Evolutionary conservation across 2,113 vertebrate genomes (phyloP), one percentile per base, ranked within the genome.

Genomic region (Mustela lutreola): DNA sequence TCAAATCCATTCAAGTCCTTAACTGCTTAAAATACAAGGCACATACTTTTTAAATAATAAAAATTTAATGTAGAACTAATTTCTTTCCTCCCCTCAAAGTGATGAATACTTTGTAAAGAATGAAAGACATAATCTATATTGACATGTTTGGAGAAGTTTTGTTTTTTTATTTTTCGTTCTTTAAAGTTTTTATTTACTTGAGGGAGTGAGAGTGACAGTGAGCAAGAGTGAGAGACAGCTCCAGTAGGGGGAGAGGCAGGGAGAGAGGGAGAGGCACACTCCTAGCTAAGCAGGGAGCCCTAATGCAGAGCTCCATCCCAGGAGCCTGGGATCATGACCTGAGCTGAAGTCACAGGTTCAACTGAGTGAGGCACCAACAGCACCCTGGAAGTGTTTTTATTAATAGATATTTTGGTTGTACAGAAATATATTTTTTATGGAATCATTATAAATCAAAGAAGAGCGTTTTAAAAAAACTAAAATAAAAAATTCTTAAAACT

Each of bases 11-110:
- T 92, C 60, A 58, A 87, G 75, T 42, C 36, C 11, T 26, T 71
- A 84, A 58, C 7, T 92, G 39, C 33, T n/a, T 92, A 90, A 81
- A 56, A 89, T 53, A 45, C 1, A 79, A 56, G 45, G 21, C 31
- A 78, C 48, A 75, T 70, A 12, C 50, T 92, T 94, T 94, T 71
- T 39, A 89, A 81, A 60, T 16, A 83, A 60, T 70, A 78, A 42
- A 80, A 83, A 82, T 65, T 78, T 28, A 93, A 92, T 50, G 56
- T 67, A 86, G 92, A 95, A 56, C 11, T 28, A 89, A 56, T 18
- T 56, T 18, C 18, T 56, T 6, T 2, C 5, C 7, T 10, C 45
- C 45, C 10, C 42, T 39, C 31, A 36, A 95, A 81, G 31, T 39
- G 48, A 93, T 48, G n/a, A 76, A 82, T 90, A 92, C 36, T 45